Percentiles rank a stretch among this genome's conserved stretches.
Conservation (phyloP, 2,113 vertebrate species). For the Charadrius vociferus region DNA sequence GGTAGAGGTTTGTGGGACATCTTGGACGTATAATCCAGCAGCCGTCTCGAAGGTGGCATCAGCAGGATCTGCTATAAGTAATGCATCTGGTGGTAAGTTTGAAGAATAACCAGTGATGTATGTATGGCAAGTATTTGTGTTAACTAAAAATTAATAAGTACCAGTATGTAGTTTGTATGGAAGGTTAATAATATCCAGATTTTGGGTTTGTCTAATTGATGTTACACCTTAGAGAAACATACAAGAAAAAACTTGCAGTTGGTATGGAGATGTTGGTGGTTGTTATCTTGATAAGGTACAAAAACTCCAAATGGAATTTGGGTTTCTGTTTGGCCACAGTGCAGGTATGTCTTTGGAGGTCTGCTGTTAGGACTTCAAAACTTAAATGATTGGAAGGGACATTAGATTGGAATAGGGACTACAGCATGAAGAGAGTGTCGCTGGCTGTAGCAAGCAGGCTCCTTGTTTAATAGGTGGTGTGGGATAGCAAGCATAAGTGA, state of each 20-base stretch:
- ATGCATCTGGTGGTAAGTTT: slow-evolving; percentile 93
- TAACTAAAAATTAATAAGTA: neutral
- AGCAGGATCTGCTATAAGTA: slow-evolving; percentile 94
- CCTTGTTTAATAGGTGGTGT: neutral
- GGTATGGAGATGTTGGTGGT: neutral
- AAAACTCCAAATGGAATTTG: neutral
- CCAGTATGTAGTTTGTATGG: neutral
- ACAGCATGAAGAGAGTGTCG: neutral
- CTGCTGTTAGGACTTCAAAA: neutral
- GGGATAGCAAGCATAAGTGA: fast-evolving
- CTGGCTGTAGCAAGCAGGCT: neutral
- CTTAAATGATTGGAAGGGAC: neutral
- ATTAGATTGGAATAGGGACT: neutral
- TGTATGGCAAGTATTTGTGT: neutral
- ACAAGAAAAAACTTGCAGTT: neutral
- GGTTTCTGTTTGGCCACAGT: neutral
- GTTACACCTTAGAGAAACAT: neutral
- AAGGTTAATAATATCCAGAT: neutral
- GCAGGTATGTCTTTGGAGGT: neutral
- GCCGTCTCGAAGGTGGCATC: slow-evolving; percentile 98
- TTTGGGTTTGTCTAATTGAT: neutral
- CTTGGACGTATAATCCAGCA: slow-evolving; percentile 98
- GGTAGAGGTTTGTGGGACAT: slow-evolving; percentile 98
- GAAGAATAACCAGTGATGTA: neutral
- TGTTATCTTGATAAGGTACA: neutral